A percentile compares a stretch with the other conserved stretches of the same genome.
These are phyloP conservation scores for Nannospalax galili DNA, from an alignment of 2,113 vertebrate species.

Conservation along the genomic window DNA sequence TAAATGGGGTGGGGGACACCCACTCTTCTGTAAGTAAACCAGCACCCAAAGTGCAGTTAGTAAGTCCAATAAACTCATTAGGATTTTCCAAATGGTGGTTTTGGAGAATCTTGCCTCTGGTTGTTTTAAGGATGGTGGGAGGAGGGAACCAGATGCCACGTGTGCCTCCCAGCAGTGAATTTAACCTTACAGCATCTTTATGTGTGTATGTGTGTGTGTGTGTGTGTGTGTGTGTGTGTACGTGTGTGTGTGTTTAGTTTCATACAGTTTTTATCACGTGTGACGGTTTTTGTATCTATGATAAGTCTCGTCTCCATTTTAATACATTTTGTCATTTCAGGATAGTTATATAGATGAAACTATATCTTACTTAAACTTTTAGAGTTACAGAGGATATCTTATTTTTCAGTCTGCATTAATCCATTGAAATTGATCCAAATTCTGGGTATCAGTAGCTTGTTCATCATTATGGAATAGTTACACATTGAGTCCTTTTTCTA, in stretches of 20 bases:
- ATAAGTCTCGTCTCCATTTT: not conserved
- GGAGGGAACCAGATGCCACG: no score
- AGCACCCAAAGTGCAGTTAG: no score
- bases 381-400: not conserved
- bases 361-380: not conserved
- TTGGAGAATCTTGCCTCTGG: no score
- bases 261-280: not conserved
- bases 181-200: no score
- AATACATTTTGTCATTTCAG: not conserved
- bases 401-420: not conserved
- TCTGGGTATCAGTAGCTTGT: not conserved
- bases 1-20: no score
- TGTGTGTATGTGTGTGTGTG: not conserved
- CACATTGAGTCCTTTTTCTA: not conserved
- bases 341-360: not conserved
- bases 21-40: no score
- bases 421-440: not conserved
- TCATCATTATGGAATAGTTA: not conserved
- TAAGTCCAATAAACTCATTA: no score
- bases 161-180: no score
- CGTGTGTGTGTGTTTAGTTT: not conserved
- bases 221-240: not conserved
- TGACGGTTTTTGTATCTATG: not conserved
- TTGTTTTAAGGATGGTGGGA: no score
- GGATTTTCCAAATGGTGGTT: no score